Evolutionary conservation across 1,140 invertebrate genomes (phyloP).

Genomic region (Aphaenogaster rudis): DNA sequence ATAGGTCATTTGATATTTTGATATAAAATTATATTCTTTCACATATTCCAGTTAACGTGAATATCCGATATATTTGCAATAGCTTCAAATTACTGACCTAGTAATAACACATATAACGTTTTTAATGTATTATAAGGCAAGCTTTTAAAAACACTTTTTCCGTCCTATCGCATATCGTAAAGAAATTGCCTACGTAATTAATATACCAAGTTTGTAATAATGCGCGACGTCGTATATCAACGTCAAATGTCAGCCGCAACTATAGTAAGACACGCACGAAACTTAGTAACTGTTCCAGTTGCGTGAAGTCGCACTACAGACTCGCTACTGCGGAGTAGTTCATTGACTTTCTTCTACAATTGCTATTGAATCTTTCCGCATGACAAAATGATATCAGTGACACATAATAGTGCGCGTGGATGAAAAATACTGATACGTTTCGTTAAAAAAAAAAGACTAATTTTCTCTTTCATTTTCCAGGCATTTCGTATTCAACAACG

Average conservation of each 20-base stretch:
- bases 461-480: not conserved
- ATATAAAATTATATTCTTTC: slow-evolving; percentile 21
- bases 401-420: not conserved
- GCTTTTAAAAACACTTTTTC: slow-evolving; percentile 16
- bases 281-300: slow-evolving; percentile 50
- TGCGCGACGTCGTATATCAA: slow-evolving; percentile 53
- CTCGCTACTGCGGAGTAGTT: not conserved
- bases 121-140: not conserved
- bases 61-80: not conserved
- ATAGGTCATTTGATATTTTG: not conserved
- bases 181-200: slow-evolving; percentile 46
- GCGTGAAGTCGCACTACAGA: slow-evolving; percentile 45
- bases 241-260: slow-evolving; percentile 52
- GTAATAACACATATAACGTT: not conserved
- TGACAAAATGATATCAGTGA: not conserved
- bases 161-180: not conserved
- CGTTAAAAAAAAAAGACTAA: not conserved
- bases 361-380: not conserved
- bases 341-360: slow-evolving; percentile 33
- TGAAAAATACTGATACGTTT: not conserved
- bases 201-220: slow-evolving; percentile 59
- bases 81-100: slow-evolving; percentile 1
- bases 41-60: not conserved
- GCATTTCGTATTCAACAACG: not conserved
- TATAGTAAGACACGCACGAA: slow-evolving; percentile 53